Evolutionary conservation across 2,888 invertebrate genomes (phyloP).

Genomic region (Campoletis raptor): DNA sequence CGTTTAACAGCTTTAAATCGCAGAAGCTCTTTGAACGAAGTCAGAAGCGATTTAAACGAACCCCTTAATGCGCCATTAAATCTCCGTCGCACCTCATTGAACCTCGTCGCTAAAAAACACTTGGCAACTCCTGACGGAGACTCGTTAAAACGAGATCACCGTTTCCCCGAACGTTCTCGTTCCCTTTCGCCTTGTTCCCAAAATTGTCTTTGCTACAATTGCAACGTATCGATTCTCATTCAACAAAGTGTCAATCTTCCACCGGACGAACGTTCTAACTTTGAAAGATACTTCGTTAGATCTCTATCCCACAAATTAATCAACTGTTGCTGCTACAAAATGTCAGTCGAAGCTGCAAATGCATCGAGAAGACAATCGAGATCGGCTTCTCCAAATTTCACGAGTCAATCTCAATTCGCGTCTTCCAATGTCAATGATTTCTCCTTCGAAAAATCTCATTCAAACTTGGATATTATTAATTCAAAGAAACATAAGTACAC

Average conservation of each 20-base stretch:
- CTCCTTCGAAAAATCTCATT: background rate
- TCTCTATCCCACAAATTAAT: slow-evolving; percentile 80
- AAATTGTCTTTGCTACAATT: slow-evolving; percentile 80
- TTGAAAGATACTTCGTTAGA: slow-evolving; percentile 77
- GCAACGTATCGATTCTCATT: slow-evolving; percentile 81
- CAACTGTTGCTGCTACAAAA: slow-evolving; percentile 78
- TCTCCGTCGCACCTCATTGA: slow-evolving; percentile 18
- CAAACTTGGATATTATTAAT: slow-evolving; percentile 9
- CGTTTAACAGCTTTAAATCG: background rate
- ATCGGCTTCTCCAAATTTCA: slow-evolving; percentile 51
- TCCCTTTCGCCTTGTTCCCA: slow-evolving; percentile 75
- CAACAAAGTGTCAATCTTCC: slow-evolving; percentile 77
- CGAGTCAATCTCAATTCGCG: background rate
- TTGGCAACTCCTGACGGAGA: background rate
- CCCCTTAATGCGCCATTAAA: background rate
- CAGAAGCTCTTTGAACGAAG: background rate
- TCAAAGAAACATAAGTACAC: background rate
- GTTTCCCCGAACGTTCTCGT: slow-evolving; percentile 73
- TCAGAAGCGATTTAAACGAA: slow-evolving; percentile 1
- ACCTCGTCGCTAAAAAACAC: slow-evolving; percentile 2
- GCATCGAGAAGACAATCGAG: slow-evolving; percentile 40
- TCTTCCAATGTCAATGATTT: background rate
- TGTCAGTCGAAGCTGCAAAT: slow-evolving; percentile 38
- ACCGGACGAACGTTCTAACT: slow-evolving; percentile 79
- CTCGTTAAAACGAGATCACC: background rate